Base-by-base conservation (phyloP, 1,140 invertebrate genomes). In the Vanessa atalanta region DNA sequence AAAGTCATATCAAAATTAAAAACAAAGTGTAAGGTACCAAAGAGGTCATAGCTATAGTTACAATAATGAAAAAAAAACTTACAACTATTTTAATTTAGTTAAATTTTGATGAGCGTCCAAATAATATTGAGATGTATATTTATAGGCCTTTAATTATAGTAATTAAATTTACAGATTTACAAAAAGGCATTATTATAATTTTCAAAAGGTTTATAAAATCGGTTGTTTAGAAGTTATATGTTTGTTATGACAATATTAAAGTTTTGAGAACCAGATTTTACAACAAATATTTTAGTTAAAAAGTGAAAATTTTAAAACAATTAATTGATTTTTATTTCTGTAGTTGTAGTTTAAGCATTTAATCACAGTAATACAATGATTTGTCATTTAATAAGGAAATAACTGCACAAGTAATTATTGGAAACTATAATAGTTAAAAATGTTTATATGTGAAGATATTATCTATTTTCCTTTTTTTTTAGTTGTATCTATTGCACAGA, bases 11-110 rank as follows among this genome's bases (percentile, higher is more conserved):
- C 79, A 55, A 82, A 83, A 37, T 55, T 77, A 65, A 83, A 78
- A 67, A 77, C 67, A 60, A 81, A 76, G 61, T 78, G 80, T 55
- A 87, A 82, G 75, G 37, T 79, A 76, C 81, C 84, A 84, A 88
- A 88, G 79, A 85, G 83, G 55, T 60, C 37, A 60, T 67, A 67
- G 51, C 26, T 15, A 9, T 65, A 66, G 53, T 37, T 9, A 43
- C 37, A 43, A 43, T 43, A 43, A 43, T 37, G 26, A 31, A 15
- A 60, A 15, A 2, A 7, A 43, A 23, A 16, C 57, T 47, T 16
- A 60, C n/a, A 69, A n/a, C 4, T 69, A 47, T 14, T 57, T 60
- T 60, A 57, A 47, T 47, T 20, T 57, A 69, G 66, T 57, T 61
- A 47, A 69, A 31, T 43, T 55, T 53, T 65, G 47, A 65, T 65